Evolutionary conservation across 2,797 vertebrate genomes (phyloP).

Genomic region (Syndactyla subalaris): DNA sequence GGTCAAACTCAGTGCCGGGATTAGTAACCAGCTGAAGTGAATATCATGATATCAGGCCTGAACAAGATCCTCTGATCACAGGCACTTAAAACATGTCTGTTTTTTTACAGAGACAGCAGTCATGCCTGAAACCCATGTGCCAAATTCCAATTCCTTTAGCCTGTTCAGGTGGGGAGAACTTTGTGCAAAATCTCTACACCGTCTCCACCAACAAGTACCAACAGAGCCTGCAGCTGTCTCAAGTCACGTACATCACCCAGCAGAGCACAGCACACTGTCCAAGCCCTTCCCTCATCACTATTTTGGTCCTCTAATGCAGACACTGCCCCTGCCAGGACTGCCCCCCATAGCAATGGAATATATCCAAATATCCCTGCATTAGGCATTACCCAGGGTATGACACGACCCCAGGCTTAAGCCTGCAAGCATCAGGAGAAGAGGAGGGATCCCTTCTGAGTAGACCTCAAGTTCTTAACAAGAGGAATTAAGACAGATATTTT

Average conservation of each 20-base stretch:
- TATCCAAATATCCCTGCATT: neutral
- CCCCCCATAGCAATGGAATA: neutral
- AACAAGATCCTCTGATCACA: slow-evolving; percentile 1
- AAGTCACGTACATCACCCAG: neutral
- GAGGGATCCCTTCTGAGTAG: neutral
- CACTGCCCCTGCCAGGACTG: neutral
- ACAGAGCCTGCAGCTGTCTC: neutral
- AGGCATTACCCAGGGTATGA: neutral
- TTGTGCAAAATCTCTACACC: neutral
- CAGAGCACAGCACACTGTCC: neutral
- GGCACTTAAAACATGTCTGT: neutral
- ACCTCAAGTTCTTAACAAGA: neutral
- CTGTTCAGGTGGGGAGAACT: neutral
- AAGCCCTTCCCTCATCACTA: fast-evolving
- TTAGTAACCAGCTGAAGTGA: slow-evolving; percentile 41
- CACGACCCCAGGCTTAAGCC: neutral
- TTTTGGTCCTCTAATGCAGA: neutral
- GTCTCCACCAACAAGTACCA: neutral
- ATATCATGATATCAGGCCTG: neutral
- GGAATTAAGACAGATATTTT: neutral
- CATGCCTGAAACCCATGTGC: neutral
- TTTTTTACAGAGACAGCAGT: neutral
- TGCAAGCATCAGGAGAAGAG: neutral
- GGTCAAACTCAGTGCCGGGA: slow-evolving; percentile 18
- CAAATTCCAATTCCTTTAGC: slow-evolving; percentile 5